Percentiles rank a stretch among this genome's conserved stretches.
Conservation (phyloP, 1,140 invertebrate genomes). For the Whitmania pigra region DNA sequence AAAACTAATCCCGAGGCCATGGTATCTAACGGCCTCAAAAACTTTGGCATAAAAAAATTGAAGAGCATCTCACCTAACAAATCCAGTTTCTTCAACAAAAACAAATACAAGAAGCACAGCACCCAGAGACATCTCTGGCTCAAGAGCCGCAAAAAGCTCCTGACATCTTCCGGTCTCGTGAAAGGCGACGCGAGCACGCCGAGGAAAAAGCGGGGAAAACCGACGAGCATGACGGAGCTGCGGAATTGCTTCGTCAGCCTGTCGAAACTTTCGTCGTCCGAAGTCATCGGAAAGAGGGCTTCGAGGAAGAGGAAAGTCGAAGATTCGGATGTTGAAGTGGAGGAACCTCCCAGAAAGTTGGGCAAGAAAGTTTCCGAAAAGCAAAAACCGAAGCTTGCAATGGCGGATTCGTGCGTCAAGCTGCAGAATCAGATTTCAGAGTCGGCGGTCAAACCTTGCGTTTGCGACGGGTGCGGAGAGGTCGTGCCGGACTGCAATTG, state of each 20-base stretch:
- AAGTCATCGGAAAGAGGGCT: background rate
- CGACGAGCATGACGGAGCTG: background rate
- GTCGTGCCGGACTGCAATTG: constrained; percentile 19
- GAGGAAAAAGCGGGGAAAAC: background rate
- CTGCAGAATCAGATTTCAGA: background rate
- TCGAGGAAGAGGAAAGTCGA: background rate
- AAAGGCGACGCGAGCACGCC: background rate
- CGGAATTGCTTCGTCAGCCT: background rate
- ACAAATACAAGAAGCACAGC: too few relatives aligned
- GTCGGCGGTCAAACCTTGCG: constrained; percentile 8
- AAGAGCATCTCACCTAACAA: too few relatives aligned
- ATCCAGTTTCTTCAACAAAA: too few relatives aligned
- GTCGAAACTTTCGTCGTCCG: background rate
- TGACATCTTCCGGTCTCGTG: background rate
- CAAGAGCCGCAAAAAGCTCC: too few relatives aligned
- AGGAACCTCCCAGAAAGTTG: too few relatives aligned
- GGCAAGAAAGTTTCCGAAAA: too few relatives aligned
- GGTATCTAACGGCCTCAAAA: too few relatives aligned
- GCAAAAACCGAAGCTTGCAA: background rate
- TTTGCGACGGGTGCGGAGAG: constrained; percentile 16
- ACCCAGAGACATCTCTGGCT: too few relatives aligned
- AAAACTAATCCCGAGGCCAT: too few relatives aligned
- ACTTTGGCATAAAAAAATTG: too few relatives aligned
- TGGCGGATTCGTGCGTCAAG: background rate
- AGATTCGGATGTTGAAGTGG: background rate